Base-by-base conservation (phyloP, 2,113 vertebrate species). In the Tympanuchus pallidicinctus region DNA sequence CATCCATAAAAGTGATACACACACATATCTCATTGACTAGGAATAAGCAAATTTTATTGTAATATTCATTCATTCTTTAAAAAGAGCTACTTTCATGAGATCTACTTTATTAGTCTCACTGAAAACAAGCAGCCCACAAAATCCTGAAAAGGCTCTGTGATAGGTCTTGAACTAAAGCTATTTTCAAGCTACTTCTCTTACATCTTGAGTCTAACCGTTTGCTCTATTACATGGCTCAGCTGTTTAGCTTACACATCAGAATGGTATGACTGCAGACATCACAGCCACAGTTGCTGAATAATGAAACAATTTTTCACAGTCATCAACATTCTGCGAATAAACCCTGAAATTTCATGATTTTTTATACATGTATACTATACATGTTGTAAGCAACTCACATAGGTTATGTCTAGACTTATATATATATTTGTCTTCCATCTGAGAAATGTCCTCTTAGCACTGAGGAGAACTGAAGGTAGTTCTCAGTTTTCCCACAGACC, bases 371-470 rank as follows among this genome's bases (percentile, higher is more conserved):
- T 57, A 20, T n/a, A 32, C 27, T 40, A 59, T 11, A 72, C 9
- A 17, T 86, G 92, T 69, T n/a, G 20, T 80, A 71, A 56, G 17
- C 43, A 64, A 47, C 45, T 86, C 32, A 11, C 12, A 8, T 61
- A 70, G 47, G 42, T 75, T 60, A 34, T 24, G 13, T 61, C 7
- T 60, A 70, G 47, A 43, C 72, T 92, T 90, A 36, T 86, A 59
- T 42, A 16, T 28, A 38, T 3, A n/a, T 71, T 82, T 90, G 28
- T 81, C 38, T 76, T 59, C 45, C 32, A 36, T 64, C 50, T 71
- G 52, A 75, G 70, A 64, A 88, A 89, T 70, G 75, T 54, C 88
- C 93, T 92, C 93, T 92, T 91, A 88, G 50, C 72, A 59, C 67
- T 80, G 43, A 40, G 57, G 24, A 89, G 54, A 82, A 78, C 22